Evolutionary conservation across 2,113 vertebrate species (phyloP).

Genomic region (Pseudopipra pipra): DNA sequence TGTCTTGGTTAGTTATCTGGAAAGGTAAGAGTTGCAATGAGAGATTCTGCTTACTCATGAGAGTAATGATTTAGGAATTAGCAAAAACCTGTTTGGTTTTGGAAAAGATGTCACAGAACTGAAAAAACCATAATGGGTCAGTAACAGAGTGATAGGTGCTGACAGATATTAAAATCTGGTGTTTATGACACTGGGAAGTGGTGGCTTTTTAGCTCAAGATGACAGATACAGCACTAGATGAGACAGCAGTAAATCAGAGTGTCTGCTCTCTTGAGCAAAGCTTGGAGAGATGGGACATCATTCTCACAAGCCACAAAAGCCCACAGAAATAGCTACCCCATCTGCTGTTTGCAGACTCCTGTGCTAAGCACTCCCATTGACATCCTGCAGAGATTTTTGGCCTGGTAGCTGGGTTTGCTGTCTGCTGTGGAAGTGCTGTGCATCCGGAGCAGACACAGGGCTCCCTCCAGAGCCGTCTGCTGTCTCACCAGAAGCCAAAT

Average conservation of each 20-base stretch:
- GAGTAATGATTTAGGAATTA: neutral
- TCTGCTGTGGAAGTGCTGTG: neutral
- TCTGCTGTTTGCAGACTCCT: neutral
- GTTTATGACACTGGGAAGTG: neutral
- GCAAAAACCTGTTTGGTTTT: neutral
- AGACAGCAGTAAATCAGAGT: neutral
- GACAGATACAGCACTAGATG: neutral
- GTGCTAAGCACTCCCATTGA: neutral
- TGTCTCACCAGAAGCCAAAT: neutral
- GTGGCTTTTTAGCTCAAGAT: neutral
- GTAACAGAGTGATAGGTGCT: neutral
- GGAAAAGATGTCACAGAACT: neutral
- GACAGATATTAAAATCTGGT: neutral
- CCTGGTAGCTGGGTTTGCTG: neutral
- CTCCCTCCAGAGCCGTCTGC: neutral
- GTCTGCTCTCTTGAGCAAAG: neutral
- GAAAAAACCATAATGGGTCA: neutral
- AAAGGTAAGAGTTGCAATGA: neutral
- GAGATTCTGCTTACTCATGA: neutral
- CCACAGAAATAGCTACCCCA: neutral
- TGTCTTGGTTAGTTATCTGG: slow-evolving; percentile 93
- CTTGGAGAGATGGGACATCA: neutral
- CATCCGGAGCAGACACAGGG: neutral
- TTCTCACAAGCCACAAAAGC: neutral
- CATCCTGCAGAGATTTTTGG: neutral